Evolutionary conservation across 2,888 invertebrate species (phyloP), one percentile per base, ranked within the genome.

Genomic region (Nyleta sp.): DNA sequence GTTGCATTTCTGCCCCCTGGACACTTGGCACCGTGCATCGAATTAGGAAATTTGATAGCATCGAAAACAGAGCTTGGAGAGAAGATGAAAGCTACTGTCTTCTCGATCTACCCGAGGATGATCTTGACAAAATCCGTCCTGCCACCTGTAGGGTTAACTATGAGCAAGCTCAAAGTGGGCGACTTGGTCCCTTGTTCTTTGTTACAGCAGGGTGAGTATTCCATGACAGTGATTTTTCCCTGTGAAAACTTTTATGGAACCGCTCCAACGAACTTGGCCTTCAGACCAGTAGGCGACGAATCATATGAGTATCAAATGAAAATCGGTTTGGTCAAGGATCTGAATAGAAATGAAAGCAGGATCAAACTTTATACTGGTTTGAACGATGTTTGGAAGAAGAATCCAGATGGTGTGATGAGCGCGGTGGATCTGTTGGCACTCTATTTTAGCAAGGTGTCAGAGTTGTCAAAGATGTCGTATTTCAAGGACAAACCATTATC

Each of bases 1-100:
- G 64, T 40, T 18, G 89, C 81, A 13, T 90, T 87, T 53, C 75
- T 90, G 15, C 90, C 90, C 2, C 82, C 88, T 0, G 87, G 88
- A 2, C 90, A 89, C 40, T 81, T 90, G 78, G 83, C 90, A 0
- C 89, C 87, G 0, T 88, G 87, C 64, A 35, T 78, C 4, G 84
- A 90, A 40, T 46, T 88, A 2, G 89, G 86, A 2, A 81, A 72
- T 64, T 70, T 86, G 35, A 42, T 90, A 6, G 83, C 87, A 6
- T 78, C 85, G 0, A 87, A 82, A 76, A 84, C 62, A 3, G 73
- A 81, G 11, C 80, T 86, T 8, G 90, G 89, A 0, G 84, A 87
- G n/a, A 76, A 65, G 4, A 65, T 90, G 0, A 76, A 81, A 7
- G 89, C 88, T 22, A 35, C 84, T 1, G 85, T 90, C 20, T 90